phyloP scores from a whole-genome alignment of 2,888 invertebrate genomes.

The Dendrolimus houi region DNA sequence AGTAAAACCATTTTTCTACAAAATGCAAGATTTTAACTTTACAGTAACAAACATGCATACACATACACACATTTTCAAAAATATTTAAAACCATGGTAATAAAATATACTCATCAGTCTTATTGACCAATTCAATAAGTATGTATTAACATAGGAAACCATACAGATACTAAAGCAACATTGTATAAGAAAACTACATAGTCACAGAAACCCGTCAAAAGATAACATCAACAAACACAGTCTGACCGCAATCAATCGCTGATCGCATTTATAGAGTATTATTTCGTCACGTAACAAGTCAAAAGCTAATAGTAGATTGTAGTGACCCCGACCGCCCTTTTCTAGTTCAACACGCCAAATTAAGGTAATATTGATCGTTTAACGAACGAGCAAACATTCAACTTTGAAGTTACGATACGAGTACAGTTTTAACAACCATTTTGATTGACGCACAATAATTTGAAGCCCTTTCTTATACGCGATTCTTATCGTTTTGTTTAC shows the following conservation, averaged over 20 bases:
- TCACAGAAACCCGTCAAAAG: no score
- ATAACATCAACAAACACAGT: neutral
- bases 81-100: no score
- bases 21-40: no score
- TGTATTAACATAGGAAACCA: no score
- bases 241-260: conserved; percentile 4
- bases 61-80: no score
- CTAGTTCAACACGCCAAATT: conserved; percentile 28
- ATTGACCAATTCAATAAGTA: no score
- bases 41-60: no score
- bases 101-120: no score
- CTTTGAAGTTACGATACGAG: conserved; percentile 15
- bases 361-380: conserved; percentile 29
- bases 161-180: no score
- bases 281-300: conserved; percentile 17
- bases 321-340: conserved; percentile 24
- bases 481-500: conserved; percentile 54
- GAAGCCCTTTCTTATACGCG: conserved; percentile 40
- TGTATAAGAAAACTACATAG: no score
- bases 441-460: conserved; percentile 59
- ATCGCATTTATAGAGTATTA: conserved; percentile 14
- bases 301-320: conserved; percentile 21
- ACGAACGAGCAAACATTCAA: conserved; percentile 16
- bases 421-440: conserved; percentile 29
- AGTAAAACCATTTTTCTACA: no score